Percentiles rank a stretch among this genome's conserved stretches.
Evolutionary conservation across 2,797 vertebrate genomes (phyloP).

Genomic region (Onychomys leucogaster): DNA sequence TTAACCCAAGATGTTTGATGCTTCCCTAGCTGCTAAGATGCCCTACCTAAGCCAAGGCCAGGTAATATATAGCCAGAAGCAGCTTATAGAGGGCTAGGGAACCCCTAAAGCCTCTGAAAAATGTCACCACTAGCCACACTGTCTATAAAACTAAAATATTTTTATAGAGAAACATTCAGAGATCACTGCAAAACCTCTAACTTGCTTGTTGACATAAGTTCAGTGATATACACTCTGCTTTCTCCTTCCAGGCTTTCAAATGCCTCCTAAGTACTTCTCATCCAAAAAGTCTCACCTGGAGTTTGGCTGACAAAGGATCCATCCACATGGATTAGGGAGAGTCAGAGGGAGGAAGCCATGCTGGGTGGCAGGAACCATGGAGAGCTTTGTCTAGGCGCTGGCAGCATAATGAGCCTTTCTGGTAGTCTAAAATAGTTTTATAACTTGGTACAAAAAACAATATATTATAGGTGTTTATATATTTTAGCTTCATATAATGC

Average conservation of each 20-base stretch:
- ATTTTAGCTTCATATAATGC: neutral
- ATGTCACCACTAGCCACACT: neutral
- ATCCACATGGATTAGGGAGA: neutral
- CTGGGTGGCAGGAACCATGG: neutral
- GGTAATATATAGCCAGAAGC: neutral
- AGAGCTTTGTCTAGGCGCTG: neutral
- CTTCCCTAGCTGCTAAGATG: slow-evolving; percentile 1
- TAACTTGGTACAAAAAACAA: neutral
- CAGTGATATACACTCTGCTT: slow-evolving; percentile 2
- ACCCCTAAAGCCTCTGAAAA: neutral
- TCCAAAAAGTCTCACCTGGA: neutral
- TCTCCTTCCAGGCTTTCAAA: neutral
- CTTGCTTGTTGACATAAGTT: neutral
- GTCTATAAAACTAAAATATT: neutral
- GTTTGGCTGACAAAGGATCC: neutral
- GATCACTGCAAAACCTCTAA: neutral
- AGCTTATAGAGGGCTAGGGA: neutral
- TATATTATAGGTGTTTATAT: neutral
- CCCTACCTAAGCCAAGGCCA: neutral
- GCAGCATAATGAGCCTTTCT: neutral
- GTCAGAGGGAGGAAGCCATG: neutral
- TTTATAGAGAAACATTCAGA: neutral
- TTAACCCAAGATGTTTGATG: neutral
- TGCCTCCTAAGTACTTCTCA: neutral
- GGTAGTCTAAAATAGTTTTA: neutral